A percentile compares a stretch with the other conserved stretches of the same genome.
Conservation (phyloP, 2,888 invertebrate genomes). For the Pseudococcus viburni region DNA sequence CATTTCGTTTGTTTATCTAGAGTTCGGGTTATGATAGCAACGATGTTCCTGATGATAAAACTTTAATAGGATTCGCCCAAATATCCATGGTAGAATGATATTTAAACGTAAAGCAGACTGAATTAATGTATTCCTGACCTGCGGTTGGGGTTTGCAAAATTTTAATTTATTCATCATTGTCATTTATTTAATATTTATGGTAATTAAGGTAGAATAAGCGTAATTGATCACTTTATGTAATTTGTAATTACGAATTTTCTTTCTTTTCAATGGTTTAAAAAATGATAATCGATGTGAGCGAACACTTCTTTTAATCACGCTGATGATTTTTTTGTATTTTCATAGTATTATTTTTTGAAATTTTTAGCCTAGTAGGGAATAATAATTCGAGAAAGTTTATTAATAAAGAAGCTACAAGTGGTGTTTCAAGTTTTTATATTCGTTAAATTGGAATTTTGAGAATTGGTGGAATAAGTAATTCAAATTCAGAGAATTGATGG, state of each 20-base stretch:
- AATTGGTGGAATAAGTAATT: too few species aligned
- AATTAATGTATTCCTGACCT: constrained; percentile 9
- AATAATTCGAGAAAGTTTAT: neutral
- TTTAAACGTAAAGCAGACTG: constrained; percentile 8
- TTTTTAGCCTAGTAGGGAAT: neutral
- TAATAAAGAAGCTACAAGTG: constrained; percentile 10
- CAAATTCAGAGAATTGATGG: too few species aligned
- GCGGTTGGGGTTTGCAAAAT: neutral
- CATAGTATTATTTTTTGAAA: constrained; percentile 31
- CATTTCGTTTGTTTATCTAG: constrained; percentile 70
- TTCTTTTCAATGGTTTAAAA: neutral
- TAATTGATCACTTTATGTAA: neutral
- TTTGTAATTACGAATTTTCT: constrained; percentile 30
- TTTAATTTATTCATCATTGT: constrained; percentile 53
- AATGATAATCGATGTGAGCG: neutral
- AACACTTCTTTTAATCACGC: constrained; percentile 15
- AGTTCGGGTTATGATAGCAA: constrained; percentile 80
- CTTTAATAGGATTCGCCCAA: constrained; percentile 97
- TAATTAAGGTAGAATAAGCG: neutral
- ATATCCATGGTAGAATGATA: constrained; percentile 90
- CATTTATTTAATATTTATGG: constrained; percentile 16
- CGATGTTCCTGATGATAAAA: constrained; percentile 93
- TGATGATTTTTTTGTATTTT: constrained; percentile 33
- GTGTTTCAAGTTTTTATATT: neutral
- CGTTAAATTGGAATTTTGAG: neutral